phyloP scores from a whole-genome alignment of 2,888 invertebrate species.

The Aleiodes alternator region DNA sequence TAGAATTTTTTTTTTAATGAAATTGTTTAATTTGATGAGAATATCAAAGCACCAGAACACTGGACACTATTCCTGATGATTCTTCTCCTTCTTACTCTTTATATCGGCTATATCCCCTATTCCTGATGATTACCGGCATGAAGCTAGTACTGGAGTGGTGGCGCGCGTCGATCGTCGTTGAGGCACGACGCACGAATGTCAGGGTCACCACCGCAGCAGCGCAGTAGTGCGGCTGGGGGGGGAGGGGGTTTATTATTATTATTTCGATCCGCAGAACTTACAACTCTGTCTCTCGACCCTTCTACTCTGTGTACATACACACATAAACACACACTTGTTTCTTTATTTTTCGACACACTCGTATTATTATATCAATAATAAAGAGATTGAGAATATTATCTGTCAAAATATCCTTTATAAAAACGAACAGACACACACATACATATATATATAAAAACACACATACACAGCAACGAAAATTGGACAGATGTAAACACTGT shows the following conservation, averaged over 20 bases:
- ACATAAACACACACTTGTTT: constrained; percentile 16
- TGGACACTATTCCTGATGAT: constrained; percentile 9
- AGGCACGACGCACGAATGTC: constrained; percentile 62
- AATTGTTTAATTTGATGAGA: neutral
- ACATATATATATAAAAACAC: no score
- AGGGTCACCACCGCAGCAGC: constrained; percentile 65
- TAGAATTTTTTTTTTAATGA: no score
- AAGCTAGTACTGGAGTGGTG: constrained; percentile 26
- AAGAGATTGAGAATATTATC: neutral
- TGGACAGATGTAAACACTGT: no score
- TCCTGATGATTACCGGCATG: constrained; percentile 29
- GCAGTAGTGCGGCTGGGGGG: constrained; percentile 57
- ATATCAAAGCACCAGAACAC: constrained; percentile 26
- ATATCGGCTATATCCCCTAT: no score
- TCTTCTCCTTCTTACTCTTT: no score
- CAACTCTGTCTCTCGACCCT: constrained; percentile 2
- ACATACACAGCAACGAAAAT: neutral
- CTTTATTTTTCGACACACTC: constrained; percentile 3
- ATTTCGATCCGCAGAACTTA: constrained; percentile 50
- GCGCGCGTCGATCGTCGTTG: constrained; percentile 39
- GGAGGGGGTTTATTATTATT: constrained; percentile 52
- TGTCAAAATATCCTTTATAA: neutral
- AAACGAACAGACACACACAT: neutral
- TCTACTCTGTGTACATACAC: constrained; percentile 25
- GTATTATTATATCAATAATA: neutral